These are phyloP conservation scores for Apamea epomidion DNA, from an alignment of 2,888 invertebrate genomes.

Conservation along the genomic window DNA sequence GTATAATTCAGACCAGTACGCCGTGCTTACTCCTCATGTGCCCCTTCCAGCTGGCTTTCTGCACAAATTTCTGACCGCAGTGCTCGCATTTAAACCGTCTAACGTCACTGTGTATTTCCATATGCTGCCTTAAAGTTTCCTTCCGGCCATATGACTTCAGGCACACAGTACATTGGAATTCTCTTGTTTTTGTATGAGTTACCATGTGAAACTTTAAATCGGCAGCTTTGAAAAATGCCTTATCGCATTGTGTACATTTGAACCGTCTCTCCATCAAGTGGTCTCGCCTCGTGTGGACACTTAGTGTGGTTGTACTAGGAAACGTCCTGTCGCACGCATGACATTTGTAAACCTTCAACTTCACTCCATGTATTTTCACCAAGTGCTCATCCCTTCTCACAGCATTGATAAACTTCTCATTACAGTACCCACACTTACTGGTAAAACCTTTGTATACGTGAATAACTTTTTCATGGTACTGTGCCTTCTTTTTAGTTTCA, in stretches of 20 bases:
- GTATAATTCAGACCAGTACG: conserved; percentile 13
- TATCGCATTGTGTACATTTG: conserved; percentile 62
- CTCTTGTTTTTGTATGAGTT: conserved; percentile 69
- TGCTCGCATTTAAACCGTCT: conserved; percentile 68
- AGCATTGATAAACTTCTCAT: conserved; percentile 65
- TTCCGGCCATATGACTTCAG: conserved; percentile 72
- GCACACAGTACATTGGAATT: conserved; percentile 79
- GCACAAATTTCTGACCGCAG: conserved; percentile 73
- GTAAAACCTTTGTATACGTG: conserved; percentile 40
- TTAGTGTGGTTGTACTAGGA: conserved; percentile 82
- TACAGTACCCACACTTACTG: conserved; percentile 70
- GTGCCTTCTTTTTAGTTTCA: conserved; percentile 75
- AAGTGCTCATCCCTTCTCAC: conserved; percentile 65
- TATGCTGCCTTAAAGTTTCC: conserved; percentile 71
- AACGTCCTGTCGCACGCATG: conserved; percentile 79
- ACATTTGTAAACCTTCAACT: conserved; percentile 55
- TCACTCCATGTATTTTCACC: conserved; percentile 65
- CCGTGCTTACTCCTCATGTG: conserved; percentile 65
- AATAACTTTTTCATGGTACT: conserved; percentile 74
- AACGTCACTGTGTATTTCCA: conserved; percentile 72
- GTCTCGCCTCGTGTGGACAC: conserved; percentile 81
- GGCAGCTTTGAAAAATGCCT: conserved; percentile 54
- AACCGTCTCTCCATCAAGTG: conserved; percentile 70
- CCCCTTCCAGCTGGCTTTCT: conserved; percentile 73
- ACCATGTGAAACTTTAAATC: conserved; percentile 78